Base-by-base conservation (phyloP, 2,113 vertebrate species). In the Melanocharis versteri region DNA sequence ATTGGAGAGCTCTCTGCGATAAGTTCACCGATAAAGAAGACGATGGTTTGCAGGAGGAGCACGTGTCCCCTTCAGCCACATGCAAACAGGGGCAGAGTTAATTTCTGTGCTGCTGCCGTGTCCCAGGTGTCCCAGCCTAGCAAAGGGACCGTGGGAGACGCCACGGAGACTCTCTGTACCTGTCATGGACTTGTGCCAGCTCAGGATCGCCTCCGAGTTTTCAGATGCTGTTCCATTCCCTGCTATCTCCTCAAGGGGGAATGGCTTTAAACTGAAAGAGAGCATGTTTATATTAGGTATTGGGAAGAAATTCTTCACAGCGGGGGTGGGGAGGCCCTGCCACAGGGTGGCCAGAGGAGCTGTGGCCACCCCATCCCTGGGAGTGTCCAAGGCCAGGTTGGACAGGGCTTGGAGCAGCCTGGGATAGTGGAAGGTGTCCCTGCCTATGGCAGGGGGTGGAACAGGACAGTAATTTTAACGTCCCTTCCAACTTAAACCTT, bases 321-420 rank as follows among this genome's bases (percentile, higher is more conserved):
- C 22, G 24, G 1, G 20, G 5, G 0, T n/a, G 39, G 5, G 1
- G 1, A 82, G 16, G 10, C 10, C 21, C 35, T 27, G 30, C 54
- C 31, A 42, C 21, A 69, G 45, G 13, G 0, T 45, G 19, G 3
- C 23, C 60, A 45, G n/a, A 18, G n/a, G 2, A 47, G n/a, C 17
- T 83, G 54, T 54, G 54, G 62, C 21, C 61, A 35, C 3, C 22
- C 35, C 48, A 33, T 37, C 31, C 31, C 22, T 70, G 40, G 21
- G 2, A 48, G 18, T 69, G 40, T 3, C 22, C 42, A 42, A 33
- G 22, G 10, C 3, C 10, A 23, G 10, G 8, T 0, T 73, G 30
- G 35, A 69, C 0, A 2, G 31, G 9, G 2, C 5, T 70, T 48
- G 42, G 22, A 3, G 4, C 10, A 56, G 0, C 22, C 56, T 62